phyloP scores from a whole-genome alignment of 2,888 invertebrate genomes.

The Parnassius mnemosyne region DNA sequence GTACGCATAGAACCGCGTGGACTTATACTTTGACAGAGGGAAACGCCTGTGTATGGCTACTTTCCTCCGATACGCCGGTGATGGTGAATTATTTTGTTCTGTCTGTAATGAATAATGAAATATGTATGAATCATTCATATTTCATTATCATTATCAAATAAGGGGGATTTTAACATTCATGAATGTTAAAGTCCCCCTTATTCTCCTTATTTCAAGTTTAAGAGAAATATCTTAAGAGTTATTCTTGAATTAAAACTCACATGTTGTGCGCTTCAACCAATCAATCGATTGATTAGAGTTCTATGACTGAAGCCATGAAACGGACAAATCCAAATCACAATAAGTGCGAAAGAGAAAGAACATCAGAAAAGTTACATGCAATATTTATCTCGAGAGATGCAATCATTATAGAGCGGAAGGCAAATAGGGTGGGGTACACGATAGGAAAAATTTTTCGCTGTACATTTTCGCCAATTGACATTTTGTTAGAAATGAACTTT shows the following conservation, averaged over 20 bases:
- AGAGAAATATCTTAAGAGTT: conserved; percentile 30
- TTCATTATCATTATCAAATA: too few species aligned
- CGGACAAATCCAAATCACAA: conserved; percentile 20
- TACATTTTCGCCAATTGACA: conserved; percentile 11
- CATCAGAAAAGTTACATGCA: conserved; percentile 4
- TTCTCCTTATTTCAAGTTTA: too few species aligned
- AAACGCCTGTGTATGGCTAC: too few species aligned
- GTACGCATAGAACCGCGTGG: too few species aligned
- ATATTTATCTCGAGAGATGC: conserved; percentile 25
- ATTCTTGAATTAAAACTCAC: conserved; percentile 27
- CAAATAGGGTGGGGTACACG: conserved; percentile 1
- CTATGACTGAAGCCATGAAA: conserved; percentile 38
- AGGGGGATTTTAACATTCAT: too few species aligned
- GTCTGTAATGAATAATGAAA: too few species aligned
- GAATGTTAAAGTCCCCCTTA: too few species aligned
- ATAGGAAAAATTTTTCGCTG: neutral
- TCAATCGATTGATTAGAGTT: conserved; percentile 49
- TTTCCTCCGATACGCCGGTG: too few species aligned
- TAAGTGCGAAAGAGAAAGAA: conserved; percentile 35
- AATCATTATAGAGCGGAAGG: conserved; percentile 21
- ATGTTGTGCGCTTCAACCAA: conserved; percentile 18
- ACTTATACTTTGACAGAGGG: too few species aligned
- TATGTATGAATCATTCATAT: too few species aligned
- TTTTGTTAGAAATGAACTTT: neutral
- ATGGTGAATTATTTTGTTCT: too few species aligned